Percentiles rank a stretch among this genome's conserved stretches.
Conservation (phyloP, 2,888 invertebrate genomes). For the Noctua janthe region DNA sequence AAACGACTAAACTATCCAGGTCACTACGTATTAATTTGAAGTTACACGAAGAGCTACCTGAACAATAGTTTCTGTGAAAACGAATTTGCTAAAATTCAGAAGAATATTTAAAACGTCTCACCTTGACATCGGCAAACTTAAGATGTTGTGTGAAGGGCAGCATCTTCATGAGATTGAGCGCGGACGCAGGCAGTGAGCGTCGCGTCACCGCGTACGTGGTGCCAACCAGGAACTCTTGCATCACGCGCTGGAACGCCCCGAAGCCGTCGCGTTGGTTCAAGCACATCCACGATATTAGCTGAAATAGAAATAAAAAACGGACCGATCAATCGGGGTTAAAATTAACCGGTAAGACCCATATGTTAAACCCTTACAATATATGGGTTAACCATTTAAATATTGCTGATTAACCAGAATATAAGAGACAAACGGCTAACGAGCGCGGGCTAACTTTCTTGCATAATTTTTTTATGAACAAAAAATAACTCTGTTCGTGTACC, state of each 20-base stretch:
- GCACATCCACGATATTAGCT: conserved; percentile 91
- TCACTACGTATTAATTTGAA: neutral
- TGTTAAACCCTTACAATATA: too few species aligned
- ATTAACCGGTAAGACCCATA: too few species aligned
- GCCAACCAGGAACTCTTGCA: conserved; percentile 95
- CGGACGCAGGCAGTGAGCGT: conserved; percentile 93
- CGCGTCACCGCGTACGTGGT: conserved; percentile 93
- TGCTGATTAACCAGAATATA: too few species aligned
- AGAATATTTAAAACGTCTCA: conserved; percentile 65
- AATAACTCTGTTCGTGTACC: too few species aligned
- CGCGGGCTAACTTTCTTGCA: too few species aligned
- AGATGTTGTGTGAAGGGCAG: conserved; percentile 93
- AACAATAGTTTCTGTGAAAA: too few species aligned
- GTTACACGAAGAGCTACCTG: neutral
- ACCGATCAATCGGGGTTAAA: neutral
- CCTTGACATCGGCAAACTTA: conserved; percentile 91
- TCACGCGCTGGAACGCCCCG: conserved; percentile 91
- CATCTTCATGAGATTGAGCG: conserved; percentile 92
- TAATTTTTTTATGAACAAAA: too few species aligned
- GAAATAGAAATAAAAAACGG: conserved; percentile 46
- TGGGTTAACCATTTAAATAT: too few species aligned
- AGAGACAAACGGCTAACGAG: too few species aligned
- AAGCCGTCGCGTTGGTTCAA: conserved; percentile 80
- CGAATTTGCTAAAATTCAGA: neutral
- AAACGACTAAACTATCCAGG: neutral